Conservation (phyloP, 2,888 invertebrate species). For the Pollenia labialis region DNA sequence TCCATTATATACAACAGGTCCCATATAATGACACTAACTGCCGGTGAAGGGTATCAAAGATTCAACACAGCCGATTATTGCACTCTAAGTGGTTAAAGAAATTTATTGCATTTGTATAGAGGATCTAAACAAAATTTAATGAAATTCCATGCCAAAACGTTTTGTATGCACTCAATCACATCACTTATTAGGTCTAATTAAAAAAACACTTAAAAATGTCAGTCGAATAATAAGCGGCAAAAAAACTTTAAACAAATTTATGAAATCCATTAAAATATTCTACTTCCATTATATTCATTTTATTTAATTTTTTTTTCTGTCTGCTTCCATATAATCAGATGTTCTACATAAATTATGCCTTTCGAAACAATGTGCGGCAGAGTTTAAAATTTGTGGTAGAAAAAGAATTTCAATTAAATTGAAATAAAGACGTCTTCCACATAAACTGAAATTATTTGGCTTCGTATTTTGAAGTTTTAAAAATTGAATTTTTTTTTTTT, state of each 20-base stretch:
- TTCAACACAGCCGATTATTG: too few species aligned
- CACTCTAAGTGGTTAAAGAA: background rate
- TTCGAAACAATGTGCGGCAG: slow-evolving; percentile 39
- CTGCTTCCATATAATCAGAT: slow-evolving; percentile 55
- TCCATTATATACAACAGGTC: too few species aligned
- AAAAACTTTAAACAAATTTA: slow-evolving; percentile 55
- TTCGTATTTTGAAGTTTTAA: slow-evolving; percentile 14
- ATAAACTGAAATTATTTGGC: slow-evolving; percentile 28
- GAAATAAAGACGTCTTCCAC: slow-evolving; percentile 55
- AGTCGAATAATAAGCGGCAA: slow-evolving; percentile 16
- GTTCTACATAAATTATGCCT: slow-evolving; percentile 62
- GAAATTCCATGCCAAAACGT: slow-evolving; percentile 53
- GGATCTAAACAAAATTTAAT: slow-evolving; percentile 1
- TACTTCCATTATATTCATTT: slow-evolving; percentile 25
- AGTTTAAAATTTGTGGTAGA: slow-evolving; percentile 46
- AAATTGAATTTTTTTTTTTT: slow-evolving; percentile 34
- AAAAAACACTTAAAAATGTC: slow-evolving; percentile 62
- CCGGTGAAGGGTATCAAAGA: too few species aligned
- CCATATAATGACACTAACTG: too few species aligned
- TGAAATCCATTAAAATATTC: slow-evolving; percentile 69
- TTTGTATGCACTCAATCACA: slow-evolving; percentile 55
- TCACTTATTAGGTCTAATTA: slow-evolving; percentile 65
- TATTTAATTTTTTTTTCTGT: slow-evolving; percentile 17
- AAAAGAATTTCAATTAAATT: slow-evolving; percentile 67
- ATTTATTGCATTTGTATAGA: background rate